Conservation (phyloP, 1,140 invertebrate genomes). For the Proales similis region DNA sequence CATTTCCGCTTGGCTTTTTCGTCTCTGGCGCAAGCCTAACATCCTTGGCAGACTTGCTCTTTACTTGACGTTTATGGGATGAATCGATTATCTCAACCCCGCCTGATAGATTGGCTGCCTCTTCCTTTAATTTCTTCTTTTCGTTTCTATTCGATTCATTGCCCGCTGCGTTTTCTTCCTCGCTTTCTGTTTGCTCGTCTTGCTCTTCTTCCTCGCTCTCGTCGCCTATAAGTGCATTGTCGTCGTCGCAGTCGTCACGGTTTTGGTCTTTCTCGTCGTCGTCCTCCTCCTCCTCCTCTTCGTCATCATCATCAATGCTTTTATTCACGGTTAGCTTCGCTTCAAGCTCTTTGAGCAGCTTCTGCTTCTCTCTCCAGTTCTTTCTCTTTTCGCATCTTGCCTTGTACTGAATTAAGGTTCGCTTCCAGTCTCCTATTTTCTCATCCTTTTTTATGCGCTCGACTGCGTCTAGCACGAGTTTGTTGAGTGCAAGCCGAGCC, state of each 20-base stretch:
- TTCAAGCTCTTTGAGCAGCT: constrained; percentile 29
- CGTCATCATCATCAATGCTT: background rate
- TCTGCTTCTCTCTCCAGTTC: constrained; percentile 36
- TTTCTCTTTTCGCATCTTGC: constrained; percentile 33
- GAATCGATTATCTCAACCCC: too few species aligned
- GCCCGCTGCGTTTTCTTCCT: background rate
- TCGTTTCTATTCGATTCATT: too few species aligned
- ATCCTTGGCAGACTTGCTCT: too few species aligned
- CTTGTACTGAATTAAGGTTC: constrained; percentile 21
- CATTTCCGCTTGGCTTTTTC: too few species aligned
- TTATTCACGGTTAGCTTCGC: background rate
- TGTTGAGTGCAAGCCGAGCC: constrained; percentile 13
- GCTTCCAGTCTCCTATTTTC: constrained; percentile 21
- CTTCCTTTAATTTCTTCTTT: too few species aligned
- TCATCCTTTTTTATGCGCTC: constrained; percentile 25
- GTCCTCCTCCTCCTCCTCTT: background rate
- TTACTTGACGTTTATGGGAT: too few species aligned
- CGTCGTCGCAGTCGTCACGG: background rate
- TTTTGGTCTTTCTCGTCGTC: background rate
- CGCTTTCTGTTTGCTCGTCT: background rate
- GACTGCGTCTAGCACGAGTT: constrained; percentile 4
- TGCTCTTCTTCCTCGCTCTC: background rate
- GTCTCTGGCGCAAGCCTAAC: too few species aligned
- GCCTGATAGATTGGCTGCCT: too few species aligned
- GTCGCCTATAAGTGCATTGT: background rate